A percentile compares a stretch with the other conserved stretches of the same genome.
These are phyloP conservation scores for Lepilemur septentrionalis DNA, from an alignment of 2,797 vertebrate genomes.

Conservation along the genomic window DNA sequence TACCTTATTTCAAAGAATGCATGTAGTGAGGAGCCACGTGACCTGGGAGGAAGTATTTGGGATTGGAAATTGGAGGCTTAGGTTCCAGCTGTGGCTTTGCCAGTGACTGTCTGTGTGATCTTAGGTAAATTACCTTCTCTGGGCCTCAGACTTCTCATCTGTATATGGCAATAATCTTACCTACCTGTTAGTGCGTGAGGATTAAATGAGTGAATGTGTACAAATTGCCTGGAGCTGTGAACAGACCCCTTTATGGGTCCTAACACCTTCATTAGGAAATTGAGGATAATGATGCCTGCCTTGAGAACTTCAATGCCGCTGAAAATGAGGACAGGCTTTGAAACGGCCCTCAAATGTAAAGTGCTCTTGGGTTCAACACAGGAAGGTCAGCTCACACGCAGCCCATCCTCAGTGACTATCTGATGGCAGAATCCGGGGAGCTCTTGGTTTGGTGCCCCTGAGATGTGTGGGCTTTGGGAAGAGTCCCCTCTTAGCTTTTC, in stretches of 20 bases:
- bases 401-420: rapidly evolving
- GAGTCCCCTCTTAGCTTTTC: not conserved
- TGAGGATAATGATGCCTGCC: not conserved
- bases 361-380: not conserved
- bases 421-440: not conserved
- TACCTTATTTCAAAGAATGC: not conserved
- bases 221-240: not conserved
- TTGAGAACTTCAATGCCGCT: not conserved
- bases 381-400: not conserved
- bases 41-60: not conserved
- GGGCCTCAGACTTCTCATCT: not conserved
- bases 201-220: not conserved
- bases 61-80: not conserved
- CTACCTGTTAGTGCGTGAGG: not conserved
- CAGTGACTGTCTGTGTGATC: not conserved
- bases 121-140: not conserved
- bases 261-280: not conserved
- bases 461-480: not conserved
- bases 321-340: not conserved
- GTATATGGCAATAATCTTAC: not conserved
- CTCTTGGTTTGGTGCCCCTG: not conserved
- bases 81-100: not conserved
- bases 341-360: not conserved
- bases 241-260: not conserved
- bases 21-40: not conserved